phyloP scores from a whole-genome alignment of 2,797 vertebrate genomes.

The Myotis findleyi region DNA sequence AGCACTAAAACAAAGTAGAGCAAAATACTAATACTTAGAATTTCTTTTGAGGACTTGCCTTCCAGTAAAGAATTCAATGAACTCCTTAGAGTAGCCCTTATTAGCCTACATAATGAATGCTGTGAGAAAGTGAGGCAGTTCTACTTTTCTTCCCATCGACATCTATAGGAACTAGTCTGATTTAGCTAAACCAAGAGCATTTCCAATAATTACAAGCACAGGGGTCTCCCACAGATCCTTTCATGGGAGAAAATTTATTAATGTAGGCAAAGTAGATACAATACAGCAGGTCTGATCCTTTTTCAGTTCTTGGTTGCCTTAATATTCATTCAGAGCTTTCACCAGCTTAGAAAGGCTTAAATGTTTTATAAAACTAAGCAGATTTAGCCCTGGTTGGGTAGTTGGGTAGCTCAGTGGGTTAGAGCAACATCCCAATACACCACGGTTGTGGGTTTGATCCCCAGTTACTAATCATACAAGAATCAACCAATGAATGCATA shows the following conservation, averaged over 20 bases:
- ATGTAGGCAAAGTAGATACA: background rate
- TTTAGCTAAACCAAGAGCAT: conserved; percentile 34
- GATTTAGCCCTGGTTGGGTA: background rate
- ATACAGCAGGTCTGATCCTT: background rate
- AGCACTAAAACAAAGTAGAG: conserved; percentile 56
- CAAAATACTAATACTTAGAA: conserved; percentile 59
- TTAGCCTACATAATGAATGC: conserved; percentile 50
- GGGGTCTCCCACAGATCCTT: background rate
- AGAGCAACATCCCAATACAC: background rate
- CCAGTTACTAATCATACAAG: background rate
- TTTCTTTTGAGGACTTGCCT: conserved; percentile 51
- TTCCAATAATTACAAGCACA: conserved; percentile 51
- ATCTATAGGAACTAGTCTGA: conserved; percentile 29
- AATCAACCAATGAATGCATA: background rate
- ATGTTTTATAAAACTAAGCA: conserved; percentile 14
- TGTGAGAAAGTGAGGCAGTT: background rate
- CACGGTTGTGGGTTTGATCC: background rate
- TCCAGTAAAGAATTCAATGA: conserved; percentile 64
- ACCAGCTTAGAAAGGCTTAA: background rate
- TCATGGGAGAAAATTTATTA: conserved; percentile 25
- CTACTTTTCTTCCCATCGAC: background rate
- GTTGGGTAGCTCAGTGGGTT: background rate
- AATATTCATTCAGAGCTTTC: conserved; percentile 39
- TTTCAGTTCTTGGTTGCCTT: conserved; percentile 34
- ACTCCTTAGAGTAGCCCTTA: conserved; percentile 39